Evolutionary conservation across 2,888 invertebrate species (phyloP).

Genomic region (Amphimallon solstitiale): DNA sequence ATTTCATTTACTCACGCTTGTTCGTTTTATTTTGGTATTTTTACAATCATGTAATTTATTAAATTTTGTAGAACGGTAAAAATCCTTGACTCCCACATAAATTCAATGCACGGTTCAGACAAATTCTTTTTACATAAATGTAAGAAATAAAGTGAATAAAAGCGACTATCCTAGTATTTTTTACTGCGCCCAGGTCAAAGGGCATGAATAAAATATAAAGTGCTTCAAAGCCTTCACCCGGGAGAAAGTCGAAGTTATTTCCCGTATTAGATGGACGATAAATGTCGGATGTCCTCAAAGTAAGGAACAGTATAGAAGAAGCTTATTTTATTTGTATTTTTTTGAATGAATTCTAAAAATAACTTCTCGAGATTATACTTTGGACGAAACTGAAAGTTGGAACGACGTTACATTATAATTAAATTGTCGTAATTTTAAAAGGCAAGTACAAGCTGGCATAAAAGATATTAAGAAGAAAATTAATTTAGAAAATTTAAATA

Average conservation of each 20-base stretch:
- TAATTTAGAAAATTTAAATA: no score
- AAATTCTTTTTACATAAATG: background rate
- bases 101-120: no score
- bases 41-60: no score
- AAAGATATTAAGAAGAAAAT: no score
- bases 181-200: conserved; percentile 51
- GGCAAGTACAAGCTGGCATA: no score
- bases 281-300: conserved; percentile 23
- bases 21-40: no score
- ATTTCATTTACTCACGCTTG: no score
- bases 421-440: no score
- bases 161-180: conserved; percentile 44
- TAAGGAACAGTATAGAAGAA: conserved; percentile 20
- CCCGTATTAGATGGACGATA: conserved; percentile 5
- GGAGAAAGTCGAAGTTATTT: conserved; percentile 10
- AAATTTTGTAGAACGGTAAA: no score
- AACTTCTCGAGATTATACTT: background rate
- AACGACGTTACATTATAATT: no score
- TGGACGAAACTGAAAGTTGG: background rate
- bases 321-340: conserved; percentile 15
- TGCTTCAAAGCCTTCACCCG: conserved; percentile 32
- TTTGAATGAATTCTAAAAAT: conserved; percentile 13
- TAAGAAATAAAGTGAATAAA: conserved; percentile 5
- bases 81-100: no score
- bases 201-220: conserved; percentile 52